These are phyloP conservation scores for Perodicticus potto DNA, from an alignment of 2,797 vertebrate genomes.

Conservation along the genomic window DNA sequence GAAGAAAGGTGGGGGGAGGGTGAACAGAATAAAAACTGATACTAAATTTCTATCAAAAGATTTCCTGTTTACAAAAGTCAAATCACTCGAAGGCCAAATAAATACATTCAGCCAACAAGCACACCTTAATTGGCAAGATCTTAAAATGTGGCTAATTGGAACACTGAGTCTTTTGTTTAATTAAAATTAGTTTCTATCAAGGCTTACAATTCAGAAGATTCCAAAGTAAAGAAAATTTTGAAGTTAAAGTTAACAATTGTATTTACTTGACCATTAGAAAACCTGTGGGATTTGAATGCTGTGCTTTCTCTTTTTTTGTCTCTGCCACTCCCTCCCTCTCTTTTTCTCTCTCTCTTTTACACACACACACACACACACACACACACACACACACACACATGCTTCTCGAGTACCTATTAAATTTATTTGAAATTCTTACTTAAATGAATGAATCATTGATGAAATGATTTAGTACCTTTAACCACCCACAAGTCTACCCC, in stretches of 20 bases:
- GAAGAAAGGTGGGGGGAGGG: background rate
- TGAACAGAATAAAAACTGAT: slow-evolving; percentile 34
- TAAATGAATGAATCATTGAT: background rate
- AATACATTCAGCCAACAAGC: background rate
- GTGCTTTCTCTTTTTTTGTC: background rate
- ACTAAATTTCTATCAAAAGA: slow-evolving; percentile 45
- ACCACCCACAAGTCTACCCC: background rate
- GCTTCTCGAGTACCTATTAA: background rate
- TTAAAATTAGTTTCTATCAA: background rate
- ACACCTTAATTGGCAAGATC: background rate
- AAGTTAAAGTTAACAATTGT: slow-evolving; percentile 31
- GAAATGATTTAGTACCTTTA: background rate
- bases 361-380: background rate
- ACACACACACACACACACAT: background rate
- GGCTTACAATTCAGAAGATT: background rate
- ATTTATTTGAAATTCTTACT: background rate
- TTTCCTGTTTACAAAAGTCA: slow-evolving; percentile 23
- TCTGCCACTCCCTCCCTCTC: background rate
- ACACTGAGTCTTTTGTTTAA: background rate
- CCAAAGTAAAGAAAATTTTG: background rate
- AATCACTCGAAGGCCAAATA: background rate
- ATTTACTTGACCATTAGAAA: background rate
- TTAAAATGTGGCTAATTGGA: background rate
- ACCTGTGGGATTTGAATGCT: background rate
- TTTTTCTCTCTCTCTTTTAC: background rate